Evolutionary conservation across 2,888 invertebrate genomes (phyloP).

Genomic region (Polydrusus cervinus): DNA sequence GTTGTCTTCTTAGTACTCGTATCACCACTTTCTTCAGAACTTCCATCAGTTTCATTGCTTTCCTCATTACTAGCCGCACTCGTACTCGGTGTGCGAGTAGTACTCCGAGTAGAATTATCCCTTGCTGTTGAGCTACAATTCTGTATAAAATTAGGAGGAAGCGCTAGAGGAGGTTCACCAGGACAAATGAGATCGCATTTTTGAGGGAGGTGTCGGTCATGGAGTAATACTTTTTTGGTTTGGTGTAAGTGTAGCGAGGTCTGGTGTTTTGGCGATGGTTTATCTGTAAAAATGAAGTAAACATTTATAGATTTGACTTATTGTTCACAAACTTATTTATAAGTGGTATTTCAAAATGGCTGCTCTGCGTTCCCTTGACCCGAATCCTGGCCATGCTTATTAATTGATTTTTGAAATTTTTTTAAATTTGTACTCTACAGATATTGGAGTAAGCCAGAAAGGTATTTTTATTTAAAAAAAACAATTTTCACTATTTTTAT

Average conservation of each 20-base stretch:
- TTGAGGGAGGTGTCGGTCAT: constrained; percentile 25
- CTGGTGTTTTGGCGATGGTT: background rate
- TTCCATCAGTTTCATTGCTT: constrained; percentile 34
- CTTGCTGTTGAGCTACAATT: constrained; percentile 25
- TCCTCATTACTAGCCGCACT: constrained; percentile 31
- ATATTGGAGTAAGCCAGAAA: too few species aligned
- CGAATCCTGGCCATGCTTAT: too few species aligned
- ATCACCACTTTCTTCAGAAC: constrained; percentile 13
- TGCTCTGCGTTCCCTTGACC: too few species aligned
- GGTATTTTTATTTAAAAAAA: too few species aligned
- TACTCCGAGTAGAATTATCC: background rate
- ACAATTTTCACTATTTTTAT: too few species aligned
- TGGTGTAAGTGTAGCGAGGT: background rate
- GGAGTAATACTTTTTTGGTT: constrained; percentile 6
- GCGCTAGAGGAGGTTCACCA: constrained; percentile 28
- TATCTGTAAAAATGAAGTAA: background rate
- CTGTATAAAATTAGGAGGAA: constrained; percentile 49
- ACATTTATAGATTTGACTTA: too few species aligned
- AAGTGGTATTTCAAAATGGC: too few species aligned
- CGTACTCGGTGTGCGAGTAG: constrained; percentile 18
- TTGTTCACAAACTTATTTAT: too few species aligned
- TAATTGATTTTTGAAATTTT: too few species aligned
- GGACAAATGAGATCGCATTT: constrained; percentile 50
- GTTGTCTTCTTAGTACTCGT: background rate
- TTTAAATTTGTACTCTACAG: too few species aligned